Percentiles rank a stretch among this genome's conserved stretches.
Conservation (phyloP, 2,113 vertebrate genomes). For the Trochalopteron elliotii region DNA sequence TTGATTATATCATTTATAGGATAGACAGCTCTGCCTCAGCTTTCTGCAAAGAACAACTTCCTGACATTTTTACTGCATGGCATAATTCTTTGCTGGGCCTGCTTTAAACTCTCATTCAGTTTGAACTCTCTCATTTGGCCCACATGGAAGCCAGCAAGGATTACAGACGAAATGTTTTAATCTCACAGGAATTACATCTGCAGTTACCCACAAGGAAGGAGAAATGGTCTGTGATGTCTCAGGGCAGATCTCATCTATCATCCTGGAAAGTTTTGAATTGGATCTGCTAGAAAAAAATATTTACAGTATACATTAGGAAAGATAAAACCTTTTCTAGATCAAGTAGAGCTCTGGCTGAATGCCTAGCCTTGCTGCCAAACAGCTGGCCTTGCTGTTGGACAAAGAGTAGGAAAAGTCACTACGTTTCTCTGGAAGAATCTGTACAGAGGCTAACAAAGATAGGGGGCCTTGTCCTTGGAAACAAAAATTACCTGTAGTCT, state of each 20-base stretch:
- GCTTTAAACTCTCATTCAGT: not conserved
- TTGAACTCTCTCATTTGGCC: not conserved
- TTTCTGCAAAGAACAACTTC: not conserved
- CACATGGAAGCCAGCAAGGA: not conserved
- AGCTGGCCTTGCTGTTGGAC: not conserved
- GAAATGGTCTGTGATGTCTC: not conserved
- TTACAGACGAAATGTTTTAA: not conserved
- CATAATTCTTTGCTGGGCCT: not conserved
- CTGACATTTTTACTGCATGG: not conserved
- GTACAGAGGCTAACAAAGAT: not conserved
- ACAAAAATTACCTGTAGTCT: not conserved
- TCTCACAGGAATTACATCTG: not conserved
- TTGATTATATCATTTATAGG: not conserved
- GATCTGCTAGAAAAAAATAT: slow-evolving; percentile 4
- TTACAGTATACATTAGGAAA: not conserved
- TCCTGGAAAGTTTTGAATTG: not conserved
- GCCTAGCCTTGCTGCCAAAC: slow-evolving; percentile 7
- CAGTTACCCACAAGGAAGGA: not conserved
- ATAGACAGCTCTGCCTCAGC: not conserved
- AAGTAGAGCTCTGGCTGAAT: not conserved
- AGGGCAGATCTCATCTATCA: not conserved
- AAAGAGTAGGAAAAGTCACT: not conserved
- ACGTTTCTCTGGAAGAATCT: not conserved
- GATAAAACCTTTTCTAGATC: slow-evolving; percentile 8
- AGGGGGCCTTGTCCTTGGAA: not conserved